Percentiles rank a stretch among this genome's conserved stretches.
These are phyloP conservation scores for Ichneumon xanthorius DNA, from an alignment of 2,888 invertebrate species.

Conservation along the genomic window DNA sequence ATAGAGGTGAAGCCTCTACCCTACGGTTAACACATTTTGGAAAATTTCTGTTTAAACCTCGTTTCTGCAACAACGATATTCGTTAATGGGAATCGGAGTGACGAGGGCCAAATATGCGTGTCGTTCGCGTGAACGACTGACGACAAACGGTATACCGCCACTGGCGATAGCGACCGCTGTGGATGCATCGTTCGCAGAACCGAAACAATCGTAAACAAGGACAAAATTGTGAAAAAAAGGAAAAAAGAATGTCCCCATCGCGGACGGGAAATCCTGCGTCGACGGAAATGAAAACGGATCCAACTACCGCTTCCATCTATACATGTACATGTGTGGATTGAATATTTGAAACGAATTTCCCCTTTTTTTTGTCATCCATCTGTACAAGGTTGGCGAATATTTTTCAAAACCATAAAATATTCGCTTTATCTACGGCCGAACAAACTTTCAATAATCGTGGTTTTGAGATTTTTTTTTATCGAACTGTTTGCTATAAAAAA, in stretches of 20 bases:
- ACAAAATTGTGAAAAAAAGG: constrained; percentile 19
- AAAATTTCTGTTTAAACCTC: not conserved
- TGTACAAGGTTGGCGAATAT: constrained; percentile 46
- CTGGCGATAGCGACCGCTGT: not conserved
- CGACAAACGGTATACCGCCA: not conserved
- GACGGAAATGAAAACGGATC: constrained; percentile 57
- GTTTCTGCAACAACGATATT: not conserved
- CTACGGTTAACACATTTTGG: not conserved
- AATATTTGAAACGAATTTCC: constrained; percentile 40
- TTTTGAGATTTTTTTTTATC: constrained; percentile 32
- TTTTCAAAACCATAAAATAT: constrained; percentile 45
- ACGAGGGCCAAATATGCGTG: not conserved
- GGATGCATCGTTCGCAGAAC: constrained; percentile 3
- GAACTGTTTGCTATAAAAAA: not conserved
- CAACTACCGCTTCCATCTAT: constrained; percentile 41
- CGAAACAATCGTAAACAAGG: constrained; percentile 34
- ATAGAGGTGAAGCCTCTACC: too few species aligned
- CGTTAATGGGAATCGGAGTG: constrained; percentile 7
- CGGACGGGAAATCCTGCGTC: constrained; percentile 36
- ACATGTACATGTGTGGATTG: constrained; percentile 20
- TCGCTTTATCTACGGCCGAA: constrained; percentile 27
- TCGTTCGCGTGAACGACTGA: not conserved
- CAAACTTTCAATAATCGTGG: not conserved
- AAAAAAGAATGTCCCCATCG: constrained; percentile 4
- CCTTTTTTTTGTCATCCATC: not conserved